phyloP scores from a whole-genome alignment of 2,888 invertebrate genomes.

The Eurytoma californica region DNA sequence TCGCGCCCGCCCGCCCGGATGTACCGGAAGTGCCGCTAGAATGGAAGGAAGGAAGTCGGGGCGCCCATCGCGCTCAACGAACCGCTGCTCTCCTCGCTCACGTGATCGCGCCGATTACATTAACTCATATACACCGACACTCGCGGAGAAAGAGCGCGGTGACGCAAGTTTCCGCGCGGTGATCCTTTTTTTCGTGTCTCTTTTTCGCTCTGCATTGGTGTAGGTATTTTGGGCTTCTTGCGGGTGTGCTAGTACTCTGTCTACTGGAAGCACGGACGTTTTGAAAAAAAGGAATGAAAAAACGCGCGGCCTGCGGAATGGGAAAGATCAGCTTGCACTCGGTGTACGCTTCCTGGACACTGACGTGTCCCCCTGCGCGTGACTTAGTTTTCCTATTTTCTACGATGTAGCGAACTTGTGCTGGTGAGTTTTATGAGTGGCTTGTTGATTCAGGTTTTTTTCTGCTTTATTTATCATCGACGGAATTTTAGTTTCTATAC shows the following conservation, averaged over 20 bases:
- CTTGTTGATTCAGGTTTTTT: too few relatives aligned
- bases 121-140: constrained; percentile 26
- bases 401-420: neutral
- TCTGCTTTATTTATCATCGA: too few relatives aligned
- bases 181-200: neutral
- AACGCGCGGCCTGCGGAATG: too few relatives aligned
- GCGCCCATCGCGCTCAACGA: constrained; percentile 61
- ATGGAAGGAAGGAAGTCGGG: constrained; percentile 67
- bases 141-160: constrained; percentile 29
- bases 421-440: neutral
- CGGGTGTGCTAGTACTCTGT: too few relatives aligned
- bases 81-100: constrained; percentile 55
- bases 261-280: too few relatives aligned
- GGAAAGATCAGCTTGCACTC: neutral
- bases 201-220: neutral
- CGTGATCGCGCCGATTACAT: constrained; percentile 53
- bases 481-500: too few relatives aligned
- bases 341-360: constrained; percentile 25
- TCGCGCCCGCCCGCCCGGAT: constrained; percentile 6
- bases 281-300: too few relatives aligned
- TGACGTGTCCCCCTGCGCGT: constrained; percentile 35
- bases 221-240: too few relatives aligned
- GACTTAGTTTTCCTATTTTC: constrained; percentile 31
- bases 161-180: constrained; percentile 43
- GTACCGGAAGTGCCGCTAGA: constrained; percentile 56